A percentile compares a stretch with the other conserved stretches of the same genome.
Conservation (phyloP, 2,888 invertebrate genomes). For the Eucriotettix oculatus region DNA sequence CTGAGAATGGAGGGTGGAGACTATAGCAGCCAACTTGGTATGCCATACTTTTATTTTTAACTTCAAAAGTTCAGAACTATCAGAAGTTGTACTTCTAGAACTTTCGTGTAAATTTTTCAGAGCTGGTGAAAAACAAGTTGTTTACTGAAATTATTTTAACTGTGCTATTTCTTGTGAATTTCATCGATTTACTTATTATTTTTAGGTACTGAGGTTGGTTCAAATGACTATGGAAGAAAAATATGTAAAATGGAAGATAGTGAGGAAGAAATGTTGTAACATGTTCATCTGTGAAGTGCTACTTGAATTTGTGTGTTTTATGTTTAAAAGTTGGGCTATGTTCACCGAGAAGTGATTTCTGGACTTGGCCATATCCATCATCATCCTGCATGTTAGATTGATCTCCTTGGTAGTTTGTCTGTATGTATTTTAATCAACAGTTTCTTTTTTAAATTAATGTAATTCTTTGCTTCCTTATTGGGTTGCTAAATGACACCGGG, state of each 20-base stretch:
- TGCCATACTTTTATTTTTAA: conserved; percentile 1
- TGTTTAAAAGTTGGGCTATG: too few species aligned
- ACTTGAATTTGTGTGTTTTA: too few species aligned
- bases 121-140: not conserved
- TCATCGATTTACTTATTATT: too few species aligned
- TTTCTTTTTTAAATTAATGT: too few species aligned
- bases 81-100: not conserved
- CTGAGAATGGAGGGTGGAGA: conserved; percentile 41
- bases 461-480: too few species aligned
- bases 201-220: conserved; percentile 1
- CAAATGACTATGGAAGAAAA: conserved; percentile 4
- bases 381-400: too few species aligned
- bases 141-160: not conserved
- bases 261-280: conserved; percentile 6
- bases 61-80: not conserved
- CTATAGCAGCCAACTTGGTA: conserved; percentile 16
- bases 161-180: too few species aligned
- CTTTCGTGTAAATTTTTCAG: not conserved
- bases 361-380: too few species aligned
- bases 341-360: too few species aligned
- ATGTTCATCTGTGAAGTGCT: not conserved
- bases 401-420: too few species aligned
- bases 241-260: conserved; percentile 10
- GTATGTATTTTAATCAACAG: too few species aligned
- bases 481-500: too few species aligned